Evolutionary conservation across 2,888 invertebrate genomes (phyloP).

Genomic region (Crossocerus cetratus): DNA sequence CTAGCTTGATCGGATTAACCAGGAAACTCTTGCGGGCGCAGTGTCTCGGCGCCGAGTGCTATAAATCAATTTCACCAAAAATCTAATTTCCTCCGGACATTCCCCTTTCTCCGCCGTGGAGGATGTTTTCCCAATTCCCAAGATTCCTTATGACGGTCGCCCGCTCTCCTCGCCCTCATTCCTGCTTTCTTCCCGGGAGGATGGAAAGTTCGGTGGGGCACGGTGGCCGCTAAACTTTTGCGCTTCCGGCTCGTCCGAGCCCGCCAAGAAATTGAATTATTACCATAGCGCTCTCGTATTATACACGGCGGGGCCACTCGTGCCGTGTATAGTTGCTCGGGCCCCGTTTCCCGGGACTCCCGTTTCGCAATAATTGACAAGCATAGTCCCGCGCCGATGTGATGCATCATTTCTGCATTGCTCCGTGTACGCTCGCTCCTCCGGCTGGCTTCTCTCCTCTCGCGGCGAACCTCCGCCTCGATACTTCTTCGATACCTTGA

Average conservation of each 20-base stretch:
- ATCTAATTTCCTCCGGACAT: not conserved
- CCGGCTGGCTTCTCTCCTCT: constrained; percentile 27
- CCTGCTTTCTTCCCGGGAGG: constrained; percentile 7
- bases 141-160: constrained; percentile 1
- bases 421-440: constrained; percentile 22
- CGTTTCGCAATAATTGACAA: constrained; percentile 33
- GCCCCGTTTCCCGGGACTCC: constrained; percentile 7
- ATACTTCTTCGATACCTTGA: constrained; percentile 41
- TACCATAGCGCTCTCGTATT: not conserved
- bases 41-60: no score
- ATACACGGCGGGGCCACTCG: not conserved
- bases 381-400: constrained; percentile 9
- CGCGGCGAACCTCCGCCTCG: not conserved
- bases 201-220: constrained; percentile 16
- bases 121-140: not conserved
- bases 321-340: constrained; percentile 3
- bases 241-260: no score
- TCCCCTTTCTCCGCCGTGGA: not conserved
- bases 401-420: constrained; percentile 41
- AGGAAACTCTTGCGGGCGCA: no score
- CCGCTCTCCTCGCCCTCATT: no score
- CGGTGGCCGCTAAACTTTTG: no score
- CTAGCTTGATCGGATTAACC: no score
- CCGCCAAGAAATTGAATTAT: constrained; percentile 36
- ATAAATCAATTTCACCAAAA: no score